Percentiles rank a stretch among this genome's conserved stretches.
Conservation (phyloP, 30 jellyfish, hydroid and myxozoan species). For the Aurelia sp. region DNA sequence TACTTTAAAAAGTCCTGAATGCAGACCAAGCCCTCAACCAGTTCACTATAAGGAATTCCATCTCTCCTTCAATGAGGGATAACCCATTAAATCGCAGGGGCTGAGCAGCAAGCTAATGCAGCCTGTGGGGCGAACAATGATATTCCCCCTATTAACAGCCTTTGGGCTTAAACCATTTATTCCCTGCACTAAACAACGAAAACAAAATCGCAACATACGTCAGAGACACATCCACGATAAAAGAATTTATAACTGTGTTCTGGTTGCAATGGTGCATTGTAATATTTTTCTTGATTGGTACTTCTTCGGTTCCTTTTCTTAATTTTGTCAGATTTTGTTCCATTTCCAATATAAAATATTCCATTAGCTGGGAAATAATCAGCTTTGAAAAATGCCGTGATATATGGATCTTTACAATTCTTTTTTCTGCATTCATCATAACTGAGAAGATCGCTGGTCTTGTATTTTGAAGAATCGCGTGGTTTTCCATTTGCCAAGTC, state of each 20-base stretch:
- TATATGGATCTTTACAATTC: constrained; percentile 6
- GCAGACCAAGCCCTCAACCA: no score
- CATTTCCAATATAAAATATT: constrained; percentile 53
- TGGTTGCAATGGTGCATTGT: constrained; percentile 9
- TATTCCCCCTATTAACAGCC: no score
- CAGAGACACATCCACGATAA: constrained; percentile 47
- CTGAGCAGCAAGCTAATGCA: no score
- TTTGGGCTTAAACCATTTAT: no score
- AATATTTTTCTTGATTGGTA: background rate
- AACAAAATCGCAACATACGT: background rate
- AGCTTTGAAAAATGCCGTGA: constrained; percentile 8
- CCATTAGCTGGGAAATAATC: constrained; percentile 46
- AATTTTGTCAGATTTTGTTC: background rate
- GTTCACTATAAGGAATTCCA: no score
- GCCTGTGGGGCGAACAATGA: no score
- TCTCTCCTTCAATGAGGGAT: no score
- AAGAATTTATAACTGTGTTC: background rate
- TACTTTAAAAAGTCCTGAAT: no score
- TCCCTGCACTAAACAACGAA: background rate
- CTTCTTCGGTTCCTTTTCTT: constrained; percentile 48
- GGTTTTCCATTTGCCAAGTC: background rate
- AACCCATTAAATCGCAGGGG: no score
- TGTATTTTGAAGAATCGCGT: background rate
- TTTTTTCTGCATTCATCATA: background rate
- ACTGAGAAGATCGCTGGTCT: background rate